Percentiles rank a stretch among this genome's conserved stretches.
Conservation (phyloP, 2,888 invertebrate species). For the Pycnomerus fuliginosus region DNA sequence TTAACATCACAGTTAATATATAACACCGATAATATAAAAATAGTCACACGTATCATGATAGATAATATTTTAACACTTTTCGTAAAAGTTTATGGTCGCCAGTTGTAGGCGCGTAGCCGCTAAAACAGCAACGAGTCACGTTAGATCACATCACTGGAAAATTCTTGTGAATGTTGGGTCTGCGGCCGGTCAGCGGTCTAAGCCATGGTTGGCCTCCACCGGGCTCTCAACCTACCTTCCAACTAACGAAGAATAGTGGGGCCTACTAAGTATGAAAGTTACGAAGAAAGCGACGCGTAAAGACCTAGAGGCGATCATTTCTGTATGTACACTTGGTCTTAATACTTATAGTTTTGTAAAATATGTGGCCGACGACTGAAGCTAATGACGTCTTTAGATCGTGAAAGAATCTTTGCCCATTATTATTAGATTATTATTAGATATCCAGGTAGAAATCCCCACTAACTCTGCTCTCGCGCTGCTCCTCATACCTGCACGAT, state of each 20-base stretch:
- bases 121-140: conserved; percentile 15
- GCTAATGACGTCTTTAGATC: too few species aligned
- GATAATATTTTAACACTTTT: neutral
- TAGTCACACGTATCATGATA: too few species aligned
- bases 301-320: too few species aligned
- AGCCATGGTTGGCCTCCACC: conserved; percentile 25
- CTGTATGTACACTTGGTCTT: too few species aligned
- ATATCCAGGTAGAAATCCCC: conserved; percentile 29
- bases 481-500: conserved; percentile 28
- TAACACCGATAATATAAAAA: too few species aligned
- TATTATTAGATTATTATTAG: too few species aligned
- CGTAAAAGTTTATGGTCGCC: neutral
- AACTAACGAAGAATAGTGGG: conserved; percentile 19
- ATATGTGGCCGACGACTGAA: too few species aligned
- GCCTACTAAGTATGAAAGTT: conserved; percentile 8
- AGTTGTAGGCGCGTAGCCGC: conserved; percentile 13
- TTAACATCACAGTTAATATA: too few species aligned
- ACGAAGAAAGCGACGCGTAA: conserved; percentile 13
- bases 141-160: conserved; percentile 24
- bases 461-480: too few species aligned
- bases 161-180: conserved; percentile 19
- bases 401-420: too few species aligned
- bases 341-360: too few species aligned
- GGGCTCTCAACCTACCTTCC: conserved; percentile 19
- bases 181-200: conserved; percentile 38